Evolutionary conservation across 2,888 invertebrate genomes (phyloP).

Genomic region (Conistra vaccinii): DNA sequence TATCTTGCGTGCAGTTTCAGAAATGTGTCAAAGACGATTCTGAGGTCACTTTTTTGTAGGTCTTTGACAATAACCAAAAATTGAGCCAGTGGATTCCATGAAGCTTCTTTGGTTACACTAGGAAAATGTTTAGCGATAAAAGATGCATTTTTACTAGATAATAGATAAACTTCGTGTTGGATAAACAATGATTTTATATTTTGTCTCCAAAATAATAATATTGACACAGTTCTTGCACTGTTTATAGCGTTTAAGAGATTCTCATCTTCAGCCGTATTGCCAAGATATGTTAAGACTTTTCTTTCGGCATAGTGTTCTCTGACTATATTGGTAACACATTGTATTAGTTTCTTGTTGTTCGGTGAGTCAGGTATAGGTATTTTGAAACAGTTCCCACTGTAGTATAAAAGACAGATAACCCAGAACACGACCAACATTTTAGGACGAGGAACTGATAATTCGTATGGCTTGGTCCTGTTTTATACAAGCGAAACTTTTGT

Average conservation of each 20-base stretch:
- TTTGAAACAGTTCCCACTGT: constrained; percentile 24
- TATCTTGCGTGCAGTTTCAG: constrained; percentile 68
- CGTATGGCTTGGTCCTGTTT: background rate
- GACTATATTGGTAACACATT: constrained; percentile 56
- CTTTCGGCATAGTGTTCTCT: constrained; percentile 48
- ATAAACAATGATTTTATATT: constrained; percentile 3
- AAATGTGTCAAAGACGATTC: constrained; percentile 72
- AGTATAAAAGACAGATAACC: constrained; percentile 16
- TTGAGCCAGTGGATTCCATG: constrained; percentile 75
- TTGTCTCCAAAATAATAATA: constrained; percentile 26
- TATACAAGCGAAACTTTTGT: background rate
- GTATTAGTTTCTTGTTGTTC: constrained; percentile 30
- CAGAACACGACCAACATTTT: constrained; percentile 47
- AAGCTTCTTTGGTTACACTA: constrained; percentile 61
- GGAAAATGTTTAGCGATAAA: constrained; percentile 61
- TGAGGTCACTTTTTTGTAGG: constrained; percentile 59
- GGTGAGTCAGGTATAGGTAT: constrained; percentile 20
- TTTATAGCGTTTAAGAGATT: constrained; percentile 48
- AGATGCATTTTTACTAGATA: constrained; percentile 59
- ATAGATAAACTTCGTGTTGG: constrained; percentile 68
- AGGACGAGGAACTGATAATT: background rate
- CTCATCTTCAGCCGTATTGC: constrained; percentile 37
- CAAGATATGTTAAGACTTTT: constrained; percentile 48
- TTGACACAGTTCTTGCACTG: constrained; percentile 19
- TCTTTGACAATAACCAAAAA: constrained; percentile 72